phyloP scores from a whole-genome alignment of 2,113 vertebrate genomes.

The Stictonetta naevosa region DNA sequence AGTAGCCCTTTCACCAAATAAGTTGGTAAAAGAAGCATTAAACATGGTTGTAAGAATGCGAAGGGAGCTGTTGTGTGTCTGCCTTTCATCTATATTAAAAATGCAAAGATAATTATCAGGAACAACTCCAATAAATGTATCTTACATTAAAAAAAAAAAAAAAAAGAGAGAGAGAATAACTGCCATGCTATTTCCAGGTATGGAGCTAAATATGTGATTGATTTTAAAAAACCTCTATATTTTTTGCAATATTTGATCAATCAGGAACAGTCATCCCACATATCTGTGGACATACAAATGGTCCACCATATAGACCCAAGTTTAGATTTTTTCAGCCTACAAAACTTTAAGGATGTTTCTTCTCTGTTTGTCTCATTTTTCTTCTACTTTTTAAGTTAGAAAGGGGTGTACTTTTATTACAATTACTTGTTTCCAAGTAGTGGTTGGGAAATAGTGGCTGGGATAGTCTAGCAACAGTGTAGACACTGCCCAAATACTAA shows the following conservation, averaged over 20 bases:
- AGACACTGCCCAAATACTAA: neutral
- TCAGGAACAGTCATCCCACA: neutral
- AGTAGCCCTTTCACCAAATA: neutral
- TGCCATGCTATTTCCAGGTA: neutral
- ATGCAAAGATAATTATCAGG: neutral
- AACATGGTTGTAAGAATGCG: neutral
- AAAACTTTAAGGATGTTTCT: neutral
- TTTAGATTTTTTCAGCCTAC: neutral
- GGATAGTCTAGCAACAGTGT: neutral
- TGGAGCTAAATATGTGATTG: neutral
- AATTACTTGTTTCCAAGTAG: neutral
- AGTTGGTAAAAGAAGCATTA: neutral
- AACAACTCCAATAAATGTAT: neutral
- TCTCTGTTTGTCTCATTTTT: neutral
- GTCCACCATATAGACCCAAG: neutral
- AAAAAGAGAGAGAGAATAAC: neutral
- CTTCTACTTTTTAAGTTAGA: neutral
- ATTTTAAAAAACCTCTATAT: neutral
- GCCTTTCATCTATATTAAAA: neutral
- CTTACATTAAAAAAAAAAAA: neutral
- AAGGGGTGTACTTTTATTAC: neutral
- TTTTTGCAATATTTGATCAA: neutral
- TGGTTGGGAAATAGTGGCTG: rapidly evolving
- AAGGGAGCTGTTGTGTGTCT: neutral
- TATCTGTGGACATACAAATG: neutral